Percentiles rank a stretch among this genome's conserved stretches.
phyloP scores from a whole-genome alignment of 2,113 vertebrate genomes.

The Vireo altiloquus region DNA sequence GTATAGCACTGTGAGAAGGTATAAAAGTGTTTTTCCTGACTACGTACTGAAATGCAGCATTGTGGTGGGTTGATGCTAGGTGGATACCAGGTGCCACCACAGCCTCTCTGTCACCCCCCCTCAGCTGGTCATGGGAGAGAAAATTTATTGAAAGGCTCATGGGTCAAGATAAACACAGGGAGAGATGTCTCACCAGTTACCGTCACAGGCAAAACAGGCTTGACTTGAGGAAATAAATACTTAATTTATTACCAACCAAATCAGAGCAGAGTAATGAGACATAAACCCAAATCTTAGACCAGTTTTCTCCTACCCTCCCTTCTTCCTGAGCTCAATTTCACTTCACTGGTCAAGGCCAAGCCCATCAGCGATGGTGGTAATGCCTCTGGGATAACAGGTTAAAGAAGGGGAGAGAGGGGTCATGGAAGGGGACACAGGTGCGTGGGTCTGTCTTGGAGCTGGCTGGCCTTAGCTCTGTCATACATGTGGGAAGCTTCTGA shows the following conservation, averaged over 20 bases:
- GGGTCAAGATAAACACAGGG: background rate
- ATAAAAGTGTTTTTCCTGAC: background rate
- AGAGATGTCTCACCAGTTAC: background rate
- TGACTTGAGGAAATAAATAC: background rate
- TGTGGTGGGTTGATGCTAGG: background rate
- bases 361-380: rapidly evolving
- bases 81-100: background rate
- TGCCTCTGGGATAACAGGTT: background rate
- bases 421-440: rapidly evolving
- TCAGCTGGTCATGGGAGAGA: background rate
- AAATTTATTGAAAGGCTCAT: background rate
- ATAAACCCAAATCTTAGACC: background rate
- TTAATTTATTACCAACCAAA: background rate
- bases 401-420: too few species aligned
- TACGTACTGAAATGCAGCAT: background rate
- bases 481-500: background rate
- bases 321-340: background rate
- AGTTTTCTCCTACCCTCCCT: background rate
- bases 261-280: background rate
- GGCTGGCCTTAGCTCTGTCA: background rate
- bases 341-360: background rate
- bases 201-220: background rate
- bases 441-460: background rate
- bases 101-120: background rate
- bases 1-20: rapidly evolving